These are phyloP conservation scores for Beris morrisii DNA, from an alignment of 2,888 invertebrate species.

Conservation along the genomic window DNA sequence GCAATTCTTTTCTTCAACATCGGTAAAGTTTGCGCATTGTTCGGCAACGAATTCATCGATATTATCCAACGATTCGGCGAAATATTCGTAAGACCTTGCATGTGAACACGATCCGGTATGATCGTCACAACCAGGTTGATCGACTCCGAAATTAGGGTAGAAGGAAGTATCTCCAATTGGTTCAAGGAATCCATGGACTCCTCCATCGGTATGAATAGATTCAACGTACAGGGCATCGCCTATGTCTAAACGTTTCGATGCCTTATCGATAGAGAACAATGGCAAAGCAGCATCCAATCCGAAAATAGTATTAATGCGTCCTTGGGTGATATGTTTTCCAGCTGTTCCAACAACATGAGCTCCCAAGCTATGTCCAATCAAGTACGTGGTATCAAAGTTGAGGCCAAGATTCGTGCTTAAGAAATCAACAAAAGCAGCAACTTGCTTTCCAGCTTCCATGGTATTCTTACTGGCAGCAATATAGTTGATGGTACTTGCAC, in stretches of 20 bases:
- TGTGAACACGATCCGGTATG: conserved; percentile 55
- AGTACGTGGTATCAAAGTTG: conserved; percentile 57
- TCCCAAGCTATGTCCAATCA: conserved; percentile 63
- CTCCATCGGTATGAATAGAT: conserved; percentile 51
- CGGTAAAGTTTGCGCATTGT: conserved; percentile 44
- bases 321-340: conserved; percentile 60
- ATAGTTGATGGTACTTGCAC: conserved; percentile 61
- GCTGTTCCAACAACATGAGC: conserved; percentile 62
- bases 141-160: conserved; percentile 60
- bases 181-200: conserved; percentile 46
- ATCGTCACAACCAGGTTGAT: conserved; percentile 59
- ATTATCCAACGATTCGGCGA: conserved; percentile 53
- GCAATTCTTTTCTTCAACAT: conserved; percentile 43
- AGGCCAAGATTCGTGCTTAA: conserved; percentile 57
- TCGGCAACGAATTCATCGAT: conserved; percentile 47
- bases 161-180: conserved; percentile 57
- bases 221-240: conserved; percentile 52
- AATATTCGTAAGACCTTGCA: conserved; percentile 54
- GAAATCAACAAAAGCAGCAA: conserved; percentile 48
- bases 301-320: conserved; percentile 60
- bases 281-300: conserved; percentile 48
- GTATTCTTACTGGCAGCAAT: conserved; percentile 58
- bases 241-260: conserved; percentile 44
- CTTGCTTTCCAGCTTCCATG: conserved; percentile 44
- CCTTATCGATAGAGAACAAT: conserved; percentile 43